Evolutionary conservation across 2,888 invertebrate genomes (phyloP).

Genomic region (Gastracanthus pulcherrimus): DNA sequence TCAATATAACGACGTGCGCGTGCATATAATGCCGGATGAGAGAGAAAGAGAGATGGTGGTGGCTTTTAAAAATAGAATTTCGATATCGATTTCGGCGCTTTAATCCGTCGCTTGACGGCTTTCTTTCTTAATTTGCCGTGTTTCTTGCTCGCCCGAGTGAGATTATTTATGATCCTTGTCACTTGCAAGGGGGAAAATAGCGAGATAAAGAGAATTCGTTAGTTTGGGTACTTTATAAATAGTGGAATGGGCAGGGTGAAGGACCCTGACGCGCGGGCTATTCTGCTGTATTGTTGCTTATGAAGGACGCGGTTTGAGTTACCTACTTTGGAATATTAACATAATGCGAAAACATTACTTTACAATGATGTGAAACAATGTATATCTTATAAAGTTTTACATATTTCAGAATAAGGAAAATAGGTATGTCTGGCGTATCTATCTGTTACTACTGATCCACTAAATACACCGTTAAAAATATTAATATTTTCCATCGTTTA

Average conservation of each 20-base stretch:
- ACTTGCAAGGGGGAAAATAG: not conserved
- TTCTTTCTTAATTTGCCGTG: constrained; percentile 11
- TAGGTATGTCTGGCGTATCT: no score
- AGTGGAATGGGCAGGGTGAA: not conserved
- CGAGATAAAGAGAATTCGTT: not conserved
- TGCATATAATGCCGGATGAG: constrained; percentile 44
- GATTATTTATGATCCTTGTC: not conserved
- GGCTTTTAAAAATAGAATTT: constrained; percentile 42
- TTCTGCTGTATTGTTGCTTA: no score
- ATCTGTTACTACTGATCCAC: no score
- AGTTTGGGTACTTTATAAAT: not conserved
- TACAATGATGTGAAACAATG: no score
- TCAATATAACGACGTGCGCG: constrained; percentile 40
- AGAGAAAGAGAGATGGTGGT: constrained; percentile 5
- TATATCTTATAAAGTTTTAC: no score
- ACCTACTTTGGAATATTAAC: no score
- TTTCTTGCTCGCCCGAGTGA: not conserved
- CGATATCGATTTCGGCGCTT: constrained; percentile 39
- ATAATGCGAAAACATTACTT: no score
- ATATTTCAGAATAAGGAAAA: no score
- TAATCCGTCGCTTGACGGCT: not conserved
- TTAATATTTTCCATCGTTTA: no score
- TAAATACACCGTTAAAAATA: no score
- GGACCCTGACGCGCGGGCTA: not conserved
- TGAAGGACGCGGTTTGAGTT: no score